Evolutionary conservation across 2,113 vertebrate species (phyloP), one percentile per base, ranked within the genome.

Genomic region (Anser cygnoides): DNA sequence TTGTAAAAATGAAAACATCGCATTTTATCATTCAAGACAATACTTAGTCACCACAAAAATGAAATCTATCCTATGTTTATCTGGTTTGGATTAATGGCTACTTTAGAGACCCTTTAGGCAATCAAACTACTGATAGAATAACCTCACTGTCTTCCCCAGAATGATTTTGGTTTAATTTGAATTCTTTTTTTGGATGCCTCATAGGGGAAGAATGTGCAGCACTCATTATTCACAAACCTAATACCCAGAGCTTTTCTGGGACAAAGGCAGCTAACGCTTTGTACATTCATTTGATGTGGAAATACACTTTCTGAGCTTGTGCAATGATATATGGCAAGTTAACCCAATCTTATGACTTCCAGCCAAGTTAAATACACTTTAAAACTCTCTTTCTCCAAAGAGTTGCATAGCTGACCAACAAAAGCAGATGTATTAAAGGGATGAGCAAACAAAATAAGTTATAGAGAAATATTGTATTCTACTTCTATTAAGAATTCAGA

Each of bases 121-220:
- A n/a, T 43, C 62, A 89, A 77, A 83, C 8, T 25, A 10, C 58
- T 82, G 65, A 91, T 59, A 71, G 33, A 90, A 54, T 84, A 95
- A 93, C 68, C n/a, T 23, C 43, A 17, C 39, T 92, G 54, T 84
- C 35, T 11, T 82, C 72, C 61, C 26, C 49, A 89, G 26, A 74
- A 95, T 54, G 18, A 84, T 94, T 90, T 78, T 91, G 84, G 87
- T 79, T 96, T 94, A 17, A 83, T 79, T 62, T 84, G 44, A 94
- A 83, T 89, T 94, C 37, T 68, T 92, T 77, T 79, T 80, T 84
- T 65, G 18, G 50, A 86, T 87, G 39, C 35, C 41, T 93, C 77
- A 81, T 0, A 1, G 41, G 52, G 81, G 87, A 97, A 96, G 89
- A 96, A 96, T 75, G 80, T n/a, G 83, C 79, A 87, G 76, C 61